Conservation (phyloP, 2,113 vertebrate genomes). For the Entelurus aequoreus region DNA sequence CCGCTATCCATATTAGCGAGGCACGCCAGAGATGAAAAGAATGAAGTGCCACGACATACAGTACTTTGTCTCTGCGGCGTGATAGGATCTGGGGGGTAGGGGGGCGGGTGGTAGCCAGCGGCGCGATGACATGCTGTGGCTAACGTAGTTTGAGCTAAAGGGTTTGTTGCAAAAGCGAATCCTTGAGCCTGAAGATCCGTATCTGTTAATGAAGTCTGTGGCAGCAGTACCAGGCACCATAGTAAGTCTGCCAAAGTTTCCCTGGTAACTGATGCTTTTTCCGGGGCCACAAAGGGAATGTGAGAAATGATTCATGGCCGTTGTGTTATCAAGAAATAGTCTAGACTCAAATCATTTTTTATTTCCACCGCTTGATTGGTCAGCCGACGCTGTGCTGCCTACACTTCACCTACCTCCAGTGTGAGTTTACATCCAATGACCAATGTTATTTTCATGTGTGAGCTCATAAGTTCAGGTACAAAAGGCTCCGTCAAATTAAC, state of each 20-base stretch:
- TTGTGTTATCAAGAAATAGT: conserved; percentile 43
- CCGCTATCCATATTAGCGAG: conserved; percentile 33
- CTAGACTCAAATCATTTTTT: conserved; percentile 26
- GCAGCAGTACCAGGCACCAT: conserved; percentile 20
- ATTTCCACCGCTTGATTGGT: conserved; percentile 41
- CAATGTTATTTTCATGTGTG: neutral
- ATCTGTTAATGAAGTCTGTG: conserved; percentile 74
- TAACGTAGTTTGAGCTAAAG: conserved; percentile 34
- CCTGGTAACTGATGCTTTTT: conserved; percentile 41
- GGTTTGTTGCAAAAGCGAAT: conserved; percentile 43
- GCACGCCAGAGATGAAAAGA: conserved; percentile 41
- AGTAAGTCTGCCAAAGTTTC: conserved; percentile 37
- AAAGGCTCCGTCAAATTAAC: too few species aligned
- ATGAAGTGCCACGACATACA: conserved; percentile 29
- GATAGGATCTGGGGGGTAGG: conserved; percentile 37
- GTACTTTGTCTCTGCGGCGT: conserved; percentile 19
- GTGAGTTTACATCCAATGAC: neutral
- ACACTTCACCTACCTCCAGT: neutral
- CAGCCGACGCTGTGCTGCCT: conserved; percentile 19
- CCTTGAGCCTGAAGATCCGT: conserved; percentile 60
- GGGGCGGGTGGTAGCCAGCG: conserved; percentile 16
- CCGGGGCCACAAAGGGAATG: conserved; percentile 44
- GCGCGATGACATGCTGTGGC: conserved; percentile 25
- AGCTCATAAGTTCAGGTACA: neutral
- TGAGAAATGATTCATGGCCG: conserved; percentile 48